phyloP scores from a whole-genome alignment of 2,797 vertebrate genomes.

The Valencia hispanica region DNA sequence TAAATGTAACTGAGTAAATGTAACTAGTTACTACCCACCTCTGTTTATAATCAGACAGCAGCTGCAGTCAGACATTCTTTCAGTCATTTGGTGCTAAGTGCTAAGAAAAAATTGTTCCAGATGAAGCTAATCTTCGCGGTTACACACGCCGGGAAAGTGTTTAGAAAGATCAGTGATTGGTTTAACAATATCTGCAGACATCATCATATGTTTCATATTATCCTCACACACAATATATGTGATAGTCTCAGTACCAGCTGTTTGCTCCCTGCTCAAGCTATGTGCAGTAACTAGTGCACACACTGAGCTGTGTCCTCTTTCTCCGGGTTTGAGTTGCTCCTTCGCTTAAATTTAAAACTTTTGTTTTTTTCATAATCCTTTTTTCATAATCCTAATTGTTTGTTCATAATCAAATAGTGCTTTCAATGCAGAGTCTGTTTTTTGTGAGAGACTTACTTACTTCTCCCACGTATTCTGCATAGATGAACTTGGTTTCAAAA shows the following conservation, averaged over 20 bases:
- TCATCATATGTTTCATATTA: not conserved
- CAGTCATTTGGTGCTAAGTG: not conserved
- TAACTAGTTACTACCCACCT: no score
- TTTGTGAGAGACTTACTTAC: not conserved
- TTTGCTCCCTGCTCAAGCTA: not conserved
- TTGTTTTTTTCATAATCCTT: not conserved
- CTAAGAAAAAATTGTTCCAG: not conserved
- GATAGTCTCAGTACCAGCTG: not conserved
- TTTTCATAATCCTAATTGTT: no score
- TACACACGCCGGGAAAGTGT: not conserved
- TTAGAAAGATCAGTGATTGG: not conserved
- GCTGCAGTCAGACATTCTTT: not conserved
- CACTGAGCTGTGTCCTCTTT: not conserved
- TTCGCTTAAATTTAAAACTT: not conserved
- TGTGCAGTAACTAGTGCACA: not conserved
- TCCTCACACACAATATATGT: not conserved
- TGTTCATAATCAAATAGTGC: not conserved
- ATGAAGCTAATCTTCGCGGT: not conserved
- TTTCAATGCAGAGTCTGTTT: not conserved
- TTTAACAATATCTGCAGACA: not conserved
- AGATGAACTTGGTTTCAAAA: not conserved
- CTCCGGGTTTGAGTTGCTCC: not conserved
- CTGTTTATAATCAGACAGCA: not conserved
- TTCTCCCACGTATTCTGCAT: not conserved
- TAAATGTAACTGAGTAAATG: no score